Conservation (phyloP, 92 coral and sea anemone species). For the Desmophyllum pertusum region DNA sequence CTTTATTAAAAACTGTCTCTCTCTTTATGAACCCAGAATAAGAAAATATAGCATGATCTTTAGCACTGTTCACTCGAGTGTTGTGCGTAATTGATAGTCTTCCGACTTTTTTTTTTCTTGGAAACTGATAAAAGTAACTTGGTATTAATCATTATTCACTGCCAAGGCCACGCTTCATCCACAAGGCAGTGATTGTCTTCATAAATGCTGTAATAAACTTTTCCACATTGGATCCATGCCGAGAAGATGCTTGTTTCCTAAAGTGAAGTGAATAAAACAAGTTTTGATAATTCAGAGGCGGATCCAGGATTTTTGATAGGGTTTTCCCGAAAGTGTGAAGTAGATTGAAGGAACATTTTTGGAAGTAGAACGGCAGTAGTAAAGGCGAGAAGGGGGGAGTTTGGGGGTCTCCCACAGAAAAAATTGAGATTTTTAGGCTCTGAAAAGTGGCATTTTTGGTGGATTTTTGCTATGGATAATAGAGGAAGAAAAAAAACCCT, state of each 20-base stretch:
- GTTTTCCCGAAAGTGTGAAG: too few species aligned
- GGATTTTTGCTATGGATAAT: too few species aligned
- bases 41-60: neutral
- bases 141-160: neutral
- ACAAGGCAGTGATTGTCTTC: constrained; percentile 60
- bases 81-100: neutral
- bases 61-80: neutral
- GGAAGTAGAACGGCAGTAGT: too few species aligned
- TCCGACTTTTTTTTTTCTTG: too few species aligned
- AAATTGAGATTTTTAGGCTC: too few species aligned
- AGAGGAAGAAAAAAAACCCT: too few species aligned
- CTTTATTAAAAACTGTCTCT: too few species aligned
- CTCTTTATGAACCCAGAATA: neutral
- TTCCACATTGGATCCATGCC: constrained; percentile 62
- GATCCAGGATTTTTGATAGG: too few species aligned
- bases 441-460: too few species aligned
- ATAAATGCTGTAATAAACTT: constrained; percentile 63
- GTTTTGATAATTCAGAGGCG: neutral
- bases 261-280: neutral
- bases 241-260: constrained; percentile 77
- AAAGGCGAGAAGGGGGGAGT: too few species aligned
- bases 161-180: constrained; percentile 51
- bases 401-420: too few species aligned
- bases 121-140: neutral
- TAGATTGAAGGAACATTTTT: too few species aligned